Percentiles rank a stretch among this genome's conserved stretches.
Conservation (phyloP, 1,140 invertebrate species). For the Magallana gigas region DNA sequence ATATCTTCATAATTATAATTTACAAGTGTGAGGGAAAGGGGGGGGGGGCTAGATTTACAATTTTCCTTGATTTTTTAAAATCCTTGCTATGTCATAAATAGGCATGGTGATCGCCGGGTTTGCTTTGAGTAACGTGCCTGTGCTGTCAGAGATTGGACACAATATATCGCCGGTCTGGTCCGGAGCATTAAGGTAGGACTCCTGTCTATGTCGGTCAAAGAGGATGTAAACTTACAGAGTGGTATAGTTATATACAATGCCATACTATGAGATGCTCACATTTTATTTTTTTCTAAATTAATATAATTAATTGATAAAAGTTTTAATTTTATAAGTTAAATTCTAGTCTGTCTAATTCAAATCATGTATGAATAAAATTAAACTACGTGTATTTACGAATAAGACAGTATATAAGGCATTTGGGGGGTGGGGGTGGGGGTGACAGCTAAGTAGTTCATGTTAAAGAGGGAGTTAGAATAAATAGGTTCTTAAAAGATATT, state of each 20-base stretch:
- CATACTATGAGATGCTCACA: neutral
- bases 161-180: slow-evolving; percentile 79
- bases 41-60: no score
- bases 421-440: no score
- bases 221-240: neutral
- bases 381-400: neutral
- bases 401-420: neutral
- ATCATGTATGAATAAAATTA: neutral
- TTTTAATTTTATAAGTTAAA: slow-evolving; percentile 2
- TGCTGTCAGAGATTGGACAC: slow-evolving; percentile 75
- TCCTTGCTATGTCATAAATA: slow-evolving; percentile 47
- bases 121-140: slow-evolving; percentile 77
- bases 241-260: neutral
- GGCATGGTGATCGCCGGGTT: slow-evolving; percentile 79
- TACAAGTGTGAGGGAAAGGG: no score
- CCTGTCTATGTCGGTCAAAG: neutral
- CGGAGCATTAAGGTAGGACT: slow-evolving; percentile 68
- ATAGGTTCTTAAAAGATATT: no score
- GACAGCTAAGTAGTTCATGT: no score
- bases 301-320: neutral
- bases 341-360: neutral
- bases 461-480: no score
- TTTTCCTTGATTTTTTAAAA: no score
- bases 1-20: no score
- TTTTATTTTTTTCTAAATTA: no score